Conservation (phyloP, 1,140 invertebrate genomes). For the Hypsibius dujardini region DNA sequence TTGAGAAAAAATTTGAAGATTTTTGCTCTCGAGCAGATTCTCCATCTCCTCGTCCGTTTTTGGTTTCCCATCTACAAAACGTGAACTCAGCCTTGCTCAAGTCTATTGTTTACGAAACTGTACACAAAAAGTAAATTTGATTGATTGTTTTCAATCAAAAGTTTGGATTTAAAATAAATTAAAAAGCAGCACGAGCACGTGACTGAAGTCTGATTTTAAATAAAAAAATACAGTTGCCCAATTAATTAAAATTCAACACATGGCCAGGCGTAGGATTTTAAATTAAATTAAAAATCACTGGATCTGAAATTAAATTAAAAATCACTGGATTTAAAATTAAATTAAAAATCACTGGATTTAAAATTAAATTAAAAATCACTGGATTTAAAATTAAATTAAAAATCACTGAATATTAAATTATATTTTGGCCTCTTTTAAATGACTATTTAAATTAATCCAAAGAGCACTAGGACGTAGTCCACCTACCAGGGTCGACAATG, state of each 20-base stretch:
- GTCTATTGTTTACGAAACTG: not conserved
- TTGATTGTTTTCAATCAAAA: too few relatives aligned
- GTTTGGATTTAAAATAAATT: not conserved
- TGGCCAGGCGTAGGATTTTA: too few relatives aligned
- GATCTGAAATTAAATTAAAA: too few relatives aligned
- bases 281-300: not conserved
- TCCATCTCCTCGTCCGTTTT: conserved; percentile 47
- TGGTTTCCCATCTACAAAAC: conserved; percentile 35
- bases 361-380: too few relatives aligned
- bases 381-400: too few relatives aligned
- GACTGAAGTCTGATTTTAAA: not conserved
- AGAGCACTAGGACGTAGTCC: not conserved
- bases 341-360: too few relatives aligned
- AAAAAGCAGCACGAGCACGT: not conserved
- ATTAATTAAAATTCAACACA: too few relatives aligned
- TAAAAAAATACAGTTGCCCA: not conserved
- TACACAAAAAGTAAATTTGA: not conserved
- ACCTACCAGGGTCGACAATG: conserved; percentile 29
- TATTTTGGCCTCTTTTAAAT: too few relatives aligned
- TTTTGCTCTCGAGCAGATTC: conserved; percentile 48
- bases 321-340: too few relatives aligned
- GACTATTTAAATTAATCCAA: not conserved
- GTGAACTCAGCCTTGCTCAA: not conserved
- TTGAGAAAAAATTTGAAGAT: conserved; percentile 48
- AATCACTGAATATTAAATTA: too few relatives aligned